Conservation (phyloP, 2,113 vertebrate species). For the Micronisus gabar region DNA sequence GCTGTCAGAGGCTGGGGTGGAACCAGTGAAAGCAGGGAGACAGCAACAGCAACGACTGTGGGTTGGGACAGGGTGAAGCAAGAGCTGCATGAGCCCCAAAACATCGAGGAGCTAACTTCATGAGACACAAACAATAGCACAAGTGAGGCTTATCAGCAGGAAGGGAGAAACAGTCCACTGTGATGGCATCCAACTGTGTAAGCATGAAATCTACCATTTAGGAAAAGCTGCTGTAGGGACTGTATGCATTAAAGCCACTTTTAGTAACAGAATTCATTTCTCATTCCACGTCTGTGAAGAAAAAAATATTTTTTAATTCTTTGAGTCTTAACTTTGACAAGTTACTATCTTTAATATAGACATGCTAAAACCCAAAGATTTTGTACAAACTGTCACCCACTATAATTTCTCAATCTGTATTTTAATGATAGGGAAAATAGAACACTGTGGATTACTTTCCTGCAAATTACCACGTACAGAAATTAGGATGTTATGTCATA, state of each 20-base stretch:
- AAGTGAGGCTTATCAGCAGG: not conserved
- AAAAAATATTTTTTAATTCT: not conserved
- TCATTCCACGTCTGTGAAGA: not conserved
- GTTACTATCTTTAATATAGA: not conserved
- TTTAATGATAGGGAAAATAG: not conserved
- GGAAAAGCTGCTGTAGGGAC: not conserved
- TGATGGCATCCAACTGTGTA: not conserved
- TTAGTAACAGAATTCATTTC: not conserved
- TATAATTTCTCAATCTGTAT: not conserved
- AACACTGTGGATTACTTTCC: not conserved
- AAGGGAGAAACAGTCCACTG: not conserved
- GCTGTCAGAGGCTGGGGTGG: not conserved
- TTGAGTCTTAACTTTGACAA: not conserved
- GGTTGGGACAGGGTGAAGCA: not conserved
- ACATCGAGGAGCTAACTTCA: not conserved
- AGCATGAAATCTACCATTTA: not conserved
- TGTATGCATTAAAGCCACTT: not conserved
- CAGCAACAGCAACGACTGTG: not conserved
- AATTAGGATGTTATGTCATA: not conserved
- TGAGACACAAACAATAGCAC: not conserved
- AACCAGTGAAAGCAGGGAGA: not conserved
- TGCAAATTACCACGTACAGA: not conserved
- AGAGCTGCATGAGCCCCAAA: not conserved
- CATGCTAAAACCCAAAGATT: not conserved
- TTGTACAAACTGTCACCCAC: not conserved